A percentile compares a stretch with the other conserved stretches of the same genome.
These are phyloP conservation scores for Ellobium chinense DNA, from an alignment of 2,888 invertebrate species.

Conservation along the genomic window DNA sequence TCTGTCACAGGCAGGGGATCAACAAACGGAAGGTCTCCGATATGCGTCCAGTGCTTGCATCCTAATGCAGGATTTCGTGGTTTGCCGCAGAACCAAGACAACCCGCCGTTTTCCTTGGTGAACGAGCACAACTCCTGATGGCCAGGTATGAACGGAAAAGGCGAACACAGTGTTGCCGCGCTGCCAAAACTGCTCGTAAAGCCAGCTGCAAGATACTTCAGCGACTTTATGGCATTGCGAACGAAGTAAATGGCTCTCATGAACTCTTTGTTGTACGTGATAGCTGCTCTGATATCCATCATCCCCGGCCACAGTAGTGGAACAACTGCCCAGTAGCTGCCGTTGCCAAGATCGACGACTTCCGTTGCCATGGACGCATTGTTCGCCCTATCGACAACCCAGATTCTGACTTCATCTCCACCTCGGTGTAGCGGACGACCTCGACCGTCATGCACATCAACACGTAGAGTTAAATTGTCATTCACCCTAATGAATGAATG, in stretches of 20 bases:
- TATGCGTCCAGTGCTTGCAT: slow-evolving; percentile 17
- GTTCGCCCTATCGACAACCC: slow-evolving; percentile 12
- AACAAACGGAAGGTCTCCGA: background rate
- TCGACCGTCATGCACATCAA: slow-evolving; percentile 13
- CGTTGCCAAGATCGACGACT: slow-evolving; percentile 42
- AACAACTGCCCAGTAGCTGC: slow-evolving; percentile 28
- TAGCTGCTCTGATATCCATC: background rate
- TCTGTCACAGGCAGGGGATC: slow-evolving; percentile 5
- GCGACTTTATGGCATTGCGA: background rate
- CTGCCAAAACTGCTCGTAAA: background rate
- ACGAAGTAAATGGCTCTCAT: background rate
- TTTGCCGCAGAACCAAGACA: slow-evolving; percentile 24
- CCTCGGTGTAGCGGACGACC: slow-evolving; percentile 14
- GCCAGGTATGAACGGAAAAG: slow-evolving; percentile 7
- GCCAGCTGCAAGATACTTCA: background rate
- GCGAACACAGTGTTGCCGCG: slow-evolving; percentile 9
- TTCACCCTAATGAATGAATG: background rate
- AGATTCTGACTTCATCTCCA: slow-evolving; percentile 35
- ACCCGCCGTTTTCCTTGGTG: slow-evolving; percentile 1
- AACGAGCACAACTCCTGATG: background rate
- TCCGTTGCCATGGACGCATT: slow-evolving; percentile 9
- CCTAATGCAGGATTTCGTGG: background rate
- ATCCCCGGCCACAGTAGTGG: slow-evolving; percentile 35
- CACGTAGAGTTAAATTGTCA: background rate
- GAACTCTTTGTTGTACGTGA: slow-evolving; percentile 9